These are phyloP conservation scores for Sepiola atlantica DNA, from an alignment of 2,888 invertebrate genomes.

Conservation along the genomic window DNA sequence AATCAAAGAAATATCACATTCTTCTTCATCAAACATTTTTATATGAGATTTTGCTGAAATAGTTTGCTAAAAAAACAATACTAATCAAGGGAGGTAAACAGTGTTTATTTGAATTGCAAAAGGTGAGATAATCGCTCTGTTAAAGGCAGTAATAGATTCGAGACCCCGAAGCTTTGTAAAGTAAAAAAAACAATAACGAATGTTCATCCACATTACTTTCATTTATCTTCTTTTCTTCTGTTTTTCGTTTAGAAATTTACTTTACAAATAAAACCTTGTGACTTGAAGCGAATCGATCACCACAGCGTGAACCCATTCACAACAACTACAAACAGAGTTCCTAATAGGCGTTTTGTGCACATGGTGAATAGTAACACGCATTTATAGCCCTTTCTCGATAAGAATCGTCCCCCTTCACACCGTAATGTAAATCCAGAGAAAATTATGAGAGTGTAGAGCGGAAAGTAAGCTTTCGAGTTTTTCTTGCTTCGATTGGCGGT, in stretches of 20 bases:
- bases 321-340: background rate
- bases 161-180: background rate
- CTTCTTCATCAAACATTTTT: background rate
- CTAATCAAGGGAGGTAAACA: background rate
- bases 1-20: background rate
- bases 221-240: background rate
- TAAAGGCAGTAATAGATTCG: background rate
- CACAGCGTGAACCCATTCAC: background rate
- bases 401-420: background rate
- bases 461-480: background rate
- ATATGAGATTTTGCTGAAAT: background rate
- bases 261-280: background rate
- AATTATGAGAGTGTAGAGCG: background rate
- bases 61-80: background rate
- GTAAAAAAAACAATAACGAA: background rate
- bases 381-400: background rate
- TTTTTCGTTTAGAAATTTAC: background rate
- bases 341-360: background rate
- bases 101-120: slow-evolving; percentile 24
- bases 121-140: slow-evolving; percentile 17
- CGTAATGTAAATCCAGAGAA: background rate
- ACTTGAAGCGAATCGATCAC: background rate
- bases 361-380: background rate
- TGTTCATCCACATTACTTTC: background rate
- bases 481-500: background rate